Percentiles rank a stretch among this genome's conserved stretches.
Evolutionary conservation across 2,797 vertebrate species (phyloP).

Genomic region (Caiman crocodilus): DNA sequence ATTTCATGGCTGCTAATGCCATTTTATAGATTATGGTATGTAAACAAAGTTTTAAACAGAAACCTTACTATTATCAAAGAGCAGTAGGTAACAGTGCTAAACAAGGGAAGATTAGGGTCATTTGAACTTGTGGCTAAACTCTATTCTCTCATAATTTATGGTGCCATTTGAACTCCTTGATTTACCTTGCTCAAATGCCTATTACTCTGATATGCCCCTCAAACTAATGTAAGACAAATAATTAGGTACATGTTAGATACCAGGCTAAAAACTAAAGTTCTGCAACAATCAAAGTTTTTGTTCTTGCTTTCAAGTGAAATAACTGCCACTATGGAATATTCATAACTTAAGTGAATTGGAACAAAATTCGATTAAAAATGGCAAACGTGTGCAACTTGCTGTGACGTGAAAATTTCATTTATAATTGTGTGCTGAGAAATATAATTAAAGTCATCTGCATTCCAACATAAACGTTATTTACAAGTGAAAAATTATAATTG

Average conservation of each 20-base stretch:
- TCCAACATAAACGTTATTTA: conserved; percentile 74
- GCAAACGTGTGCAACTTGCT: conserved; percentile 56
- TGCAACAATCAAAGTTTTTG: neutral
- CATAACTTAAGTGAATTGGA: conserved; percentile 63
- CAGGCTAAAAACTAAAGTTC: neutral
- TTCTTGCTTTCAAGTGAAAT: conserved; percentile 30
- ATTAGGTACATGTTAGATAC: neutral
- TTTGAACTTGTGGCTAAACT: neutral
- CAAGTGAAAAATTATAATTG: conserved; percentile 61
- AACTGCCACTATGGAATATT: conserved; percentile 7
- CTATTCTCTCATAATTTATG: neutral
- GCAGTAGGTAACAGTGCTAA: neutral
- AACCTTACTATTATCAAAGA: neutral
- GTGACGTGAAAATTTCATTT: conserved; percentile 63
- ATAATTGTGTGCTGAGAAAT: conserved; percentile 61
- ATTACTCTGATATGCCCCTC: neutral
- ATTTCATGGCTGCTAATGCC: neutral
- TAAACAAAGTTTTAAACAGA: neutral
- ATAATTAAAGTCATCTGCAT: conserved; percentile 67
- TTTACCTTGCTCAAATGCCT: neutral
- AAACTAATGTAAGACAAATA: neutral
- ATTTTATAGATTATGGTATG: neutral
- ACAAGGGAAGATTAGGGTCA: neutral
- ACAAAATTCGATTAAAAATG: conserved; percentile 70
- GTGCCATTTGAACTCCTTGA: neutral